Conservation (phyloP, 2,113 vertebrate species). For the Chaetorhynchus papuensis region DNA sequence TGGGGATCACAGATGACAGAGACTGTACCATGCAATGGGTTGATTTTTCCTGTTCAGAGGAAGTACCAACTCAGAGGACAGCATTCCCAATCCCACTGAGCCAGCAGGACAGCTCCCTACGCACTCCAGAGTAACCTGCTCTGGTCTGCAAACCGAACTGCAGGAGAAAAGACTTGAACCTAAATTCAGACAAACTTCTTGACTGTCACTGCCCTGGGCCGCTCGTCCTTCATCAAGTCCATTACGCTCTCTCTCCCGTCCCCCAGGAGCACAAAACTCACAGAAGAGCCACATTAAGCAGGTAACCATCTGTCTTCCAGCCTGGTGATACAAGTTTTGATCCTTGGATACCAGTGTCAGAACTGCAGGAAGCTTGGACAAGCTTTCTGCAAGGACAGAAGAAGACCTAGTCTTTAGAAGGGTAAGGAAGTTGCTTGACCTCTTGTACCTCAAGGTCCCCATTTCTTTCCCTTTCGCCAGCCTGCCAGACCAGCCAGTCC, state of each 20-base stretch:
- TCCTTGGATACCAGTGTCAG: neutral
- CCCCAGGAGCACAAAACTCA: neutral
- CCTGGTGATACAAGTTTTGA: neutral
- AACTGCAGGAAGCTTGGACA: neutral
- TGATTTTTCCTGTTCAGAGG: neutral
- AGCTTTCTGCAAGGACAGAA: neutral
- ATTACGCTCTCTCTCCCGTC: neutral
- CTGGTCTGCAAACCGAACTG: neutral
- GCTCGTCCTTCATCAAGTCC: neutral
- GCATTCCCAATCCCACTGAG: neutral
- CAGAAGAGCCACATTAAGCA: neutral
- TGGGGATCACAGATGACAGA: neutral
- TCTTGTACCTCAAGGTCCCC: neutral
- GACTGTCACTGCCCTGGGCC: neutral
- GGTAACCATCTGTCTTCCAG: neutral
- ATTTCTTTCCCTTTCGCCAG: neutral
- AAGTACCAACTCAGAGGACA: neutral
- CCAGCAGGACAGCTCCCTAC: neutral
- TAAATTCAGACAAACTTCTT: neutral
- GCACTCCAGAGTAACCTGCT: accelerated
- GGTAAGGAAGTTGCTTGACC: neutral
- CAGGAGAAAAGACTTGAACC: neutral
- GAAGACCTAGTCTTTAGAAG: neutral
- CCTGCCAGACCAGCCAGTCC: neutral
- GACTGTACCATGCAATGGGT: neutral